Conservation (phyloP, 1,140 invertebrate species). For the Anagrus nilaparvatae region DNA sequence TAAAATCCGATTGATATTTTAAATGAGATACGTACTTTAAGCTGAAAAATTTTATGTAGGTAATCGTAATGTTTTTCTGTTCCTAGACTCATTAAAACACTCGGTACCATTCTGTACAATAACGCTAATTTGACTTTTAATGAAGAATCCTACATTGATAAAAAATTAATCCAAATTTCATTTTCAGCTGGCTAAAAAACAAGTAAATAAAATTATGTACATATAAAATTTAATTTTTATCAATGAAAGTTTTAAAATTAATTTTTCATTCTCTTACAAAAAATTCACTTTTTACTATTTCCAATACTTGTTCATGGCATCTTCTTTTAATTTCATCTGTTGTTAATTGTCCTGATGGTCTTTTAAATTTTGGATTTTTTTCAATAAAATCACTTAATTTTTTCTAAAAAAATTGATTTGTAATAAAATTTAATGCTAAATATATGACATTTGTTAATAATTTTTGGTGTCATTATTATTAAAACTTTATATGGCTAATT, state of each 20-base stretch:
- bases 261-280: no score
- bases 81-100: slow-evolving; percentile 59
- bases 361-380: slow-evolving; percentile 69
- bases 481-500: no score
- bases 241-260: no score
- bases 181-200: slow-evolving; percentile 47
- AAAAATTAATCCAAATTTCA: slow-evolving; percentile 52
- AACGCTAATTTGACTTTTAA: slow-evolving; percentile 59
- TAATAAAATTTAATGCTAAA: no score
- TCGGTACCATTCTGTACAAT: slow-evolving; percentile 56
- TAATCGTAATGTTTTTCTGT: slow-evolving; percentile 65
- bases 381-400: slow-evolving; percentile 71
- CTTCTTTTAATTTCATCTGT: slow-evolving; percentile 63
- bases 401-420: slow-evolving; percentile 65
- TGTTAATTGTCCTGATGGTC: slow-evolving; percentile 41
- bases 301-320: slow-evolving; percentile 49
- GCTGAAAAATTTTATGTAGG: no score
- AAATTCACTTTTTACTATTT: slow-evolving; percentile 38
- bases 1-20: no score
- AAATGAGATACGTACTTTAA: no score
- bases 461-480: no score
- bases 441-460: no score
- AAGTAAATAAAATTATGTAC: slow-evolving; percentile 2
- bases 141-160: slow-evolving; percentile 55
- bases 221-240: no score